Evolutionary conservation across 2,888 invertebrate genomes (phyloP).

Genomic region (Gibbula magus): DNA sequence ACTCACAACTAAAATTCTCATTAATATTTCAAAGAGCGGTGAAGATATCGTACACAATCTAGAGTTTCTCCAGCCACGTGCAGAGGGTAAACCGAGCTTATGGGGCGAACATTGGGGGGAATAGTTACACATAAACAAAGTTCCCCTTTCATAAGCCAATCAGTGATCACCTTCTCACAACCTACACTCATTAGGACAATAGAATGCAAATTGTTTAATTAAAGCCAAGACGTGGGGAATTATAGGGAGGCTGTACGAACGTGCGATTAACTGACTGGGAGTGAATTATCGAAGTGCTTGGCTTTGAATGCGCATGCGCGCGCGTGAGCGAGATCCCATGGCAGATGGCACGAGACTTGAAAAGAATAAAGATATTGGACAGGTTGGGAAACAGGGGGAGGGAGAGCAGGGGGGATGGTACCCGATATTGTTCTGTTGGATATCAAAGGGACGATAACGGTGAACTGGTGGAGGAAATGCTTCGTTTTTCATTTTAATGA

Average conservation of each 20-base stretch:
- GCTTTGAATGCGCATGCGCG: slow-evolving; percentile 12
- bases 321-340: neutral
- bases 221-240: slow-evolving; percentile 14
- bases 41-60: no score
- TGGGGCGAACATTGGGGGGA: no score
- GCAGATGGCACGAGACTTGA: slow-evolving; percentile 19
- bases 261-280: slow-evolving; percentile 11
- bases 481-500: slow-evolving; percentile 11
- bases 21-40: no score
- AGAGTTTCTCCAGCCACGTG: no score
- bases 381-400: slow-evolving; percentile 1
- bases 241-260: slow-evolving; percentile 2
- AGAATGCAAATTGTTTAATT: slow-evolving; percentile 21
- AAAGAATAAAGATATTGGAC: slow-evolving; percentile 22
- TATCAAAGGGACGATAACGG: slow-evolving; percentile 14
- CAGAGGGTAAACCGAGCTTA: no score
- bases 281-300: slow-evolving; percentile 7
- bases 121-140: no score
- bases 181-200: slow-evolving; percentile 16
- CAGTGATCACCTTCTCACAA: no score
- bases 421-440: neutral
- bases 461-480: neutral
- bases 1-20: no score
- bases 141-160: no score
- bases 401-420: neutral